These are phyloP conservation scores for Perithous albicinctus DNA, from an alignment of 2,888 invertebrate species.

Conservation along the genomic window DNA sequence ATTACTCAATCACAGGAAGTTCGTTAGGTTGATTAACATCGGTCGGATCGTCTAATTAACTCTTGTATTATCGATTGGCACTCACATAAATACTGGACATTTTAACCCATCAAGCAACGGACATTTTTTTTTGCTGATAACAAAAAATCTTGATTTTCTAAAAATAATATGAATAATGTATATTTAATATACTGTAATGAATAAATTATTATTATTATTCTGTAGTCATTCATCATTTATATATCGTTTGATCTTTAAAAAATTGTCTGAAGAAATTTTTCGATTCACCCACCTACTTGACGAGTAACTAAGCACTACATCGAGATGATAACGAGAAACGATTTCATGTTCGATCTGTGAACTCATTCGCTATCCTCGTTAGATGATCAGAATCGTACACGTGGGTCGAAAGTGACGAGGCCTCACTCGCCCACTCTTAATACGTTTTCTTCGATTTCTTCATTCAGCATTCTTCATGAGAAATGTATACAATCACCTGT, in stretches of 20 bases:
- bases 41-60: slow-evolving; percentile 15
- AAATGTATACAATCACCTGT: slow-evolving; percentile 22
- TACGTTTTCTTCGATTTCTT: slow-evolving; percentile 59
- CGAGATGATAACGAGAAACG: slow-evolving; percentile 21
- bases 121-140: neutral
- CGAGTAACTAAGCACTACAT: neutral
- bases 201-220: too few relatives aligned
- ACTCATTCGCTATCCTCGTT: slow-evolving; percentile 54
- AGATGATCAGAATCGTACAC: slow-evolving; percentile 63
- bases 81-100: neutral
- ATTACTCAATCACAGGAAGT: slow-evolving; percentile 8
- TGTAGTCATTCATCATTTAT: neutral
- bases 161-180: too few relatives aligned
- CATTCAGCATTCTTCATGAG: slow-evolving; percentile 67
- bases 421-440: slow-evolving; percentile 74
- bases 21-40: neutral
- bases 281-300: neutral
- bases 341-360: slow-evolving; percentile 51
- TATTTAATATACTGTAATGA: neutral
- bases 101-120: too few relatives aligned
- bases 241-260: slow-evolving; percentile 2
- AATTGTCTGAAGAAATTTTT: neutral
- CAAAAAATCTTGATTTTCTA: too few relatives aligned
- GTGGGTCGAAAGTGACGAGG: slow-evolving; percentile 73
- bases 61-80: neutral